Conservation (phyloP, 1,140 invertebrate species). For the Caerostris extrusa region DNA sequence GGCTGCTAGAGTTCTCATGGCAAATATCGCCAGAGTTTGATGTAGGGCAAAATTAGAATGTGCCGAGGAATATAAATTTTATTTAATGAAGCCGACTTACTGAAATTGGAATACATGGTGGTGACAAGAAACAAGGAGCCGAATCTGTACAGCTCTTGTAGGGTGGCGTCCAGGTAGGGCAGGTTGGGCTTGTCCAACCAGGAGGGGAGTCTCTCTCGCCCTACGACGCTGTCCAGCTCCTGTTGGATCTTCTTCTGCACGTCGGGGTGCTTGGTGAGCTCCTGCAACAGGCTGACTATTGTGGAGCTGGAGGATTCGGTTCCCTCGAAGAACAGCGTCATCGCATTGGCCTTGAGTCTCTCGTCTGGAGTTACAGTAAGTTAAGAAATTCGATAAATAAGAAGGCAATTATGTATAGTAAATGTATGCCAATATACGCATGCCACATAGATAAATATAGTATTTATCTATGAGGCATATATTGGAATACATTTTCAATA, state of each 20-base stretch:
- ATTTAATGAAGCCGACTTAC: constrained; percentile 11
- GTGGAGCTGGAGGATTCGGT: constrained; percentile 21
- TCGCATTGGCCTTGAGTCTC: constrained; percentile 6
- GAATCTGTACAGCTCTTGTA: constrained; percentile 58
- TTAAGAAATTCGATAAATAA: too few species aligned
- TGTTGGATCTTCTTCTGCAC: constrained; percentile 79
- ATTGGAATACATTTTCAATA: too few species aligned
- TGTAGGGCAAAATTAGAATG: too few species aligned
- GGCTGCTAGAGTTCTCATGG: too few species aligned
- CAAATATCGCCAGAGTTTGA: too few species aligned
- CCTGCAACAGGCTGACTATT: neutral
- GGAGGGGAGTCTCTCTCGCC: constrained; percentile 78
- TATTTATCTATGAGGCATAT: too few species aligned
- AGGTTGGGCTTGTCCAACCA: constrained; percentile 75
- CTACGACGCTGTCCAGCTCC: constrained; percentile 80
- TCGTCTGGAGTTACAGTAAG: constrained; percentile 42
- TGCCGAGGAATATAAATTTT: too few species aligned
- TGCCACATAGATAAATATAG: too few species aligned
- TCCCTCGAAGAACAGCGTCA: constrained; percentile 65
- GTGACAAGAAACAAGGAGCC: neutral
- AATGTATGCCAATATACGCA: too few species aligned
- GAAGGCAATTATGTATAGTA: too few species aligned
- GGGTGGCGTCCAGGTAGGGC: constrained; percentile 78
- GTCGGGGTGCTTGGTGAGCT: constrained; percentile 30
- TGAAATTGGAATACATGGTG: constrained; percentile 68